Conservation (phyloP, 2,113 vertebrate species). For the Ceuthmochares aereus region DNA sequence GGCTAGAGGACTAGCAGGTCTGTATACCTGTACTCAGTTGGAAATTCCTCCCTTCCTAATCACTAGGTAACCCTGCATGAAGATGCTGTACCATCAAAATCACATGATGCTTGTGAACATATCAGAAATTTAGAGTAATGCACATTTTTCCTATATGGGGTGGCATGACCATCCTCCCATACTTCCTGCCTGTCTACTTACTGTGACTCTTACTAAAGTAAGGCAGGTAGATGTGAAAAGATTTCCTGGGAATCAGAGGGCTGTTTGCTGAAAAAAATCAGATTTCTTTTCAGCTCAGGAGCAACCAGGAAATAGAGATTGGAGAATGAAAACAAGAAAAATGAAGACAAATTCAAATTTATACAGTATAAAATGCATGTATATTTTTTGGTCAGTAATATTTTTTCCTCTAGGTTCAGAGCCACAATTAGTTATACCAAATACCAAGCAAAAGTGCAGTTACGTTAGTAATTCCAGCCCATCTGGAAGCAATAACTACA, state of each 20-base stretch:
- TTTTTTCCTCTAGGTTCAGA: neutral
- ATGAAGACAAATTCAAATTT: neutral
- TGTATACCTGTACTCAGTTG: neutral
- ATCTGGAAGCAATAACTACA: conserved; percentile 63
- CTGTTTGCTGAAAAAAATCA: neutral
- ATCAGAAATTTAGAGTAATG: neutral
- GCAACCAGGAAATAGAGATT: neutral
- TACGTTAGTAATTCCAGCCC: conserved; percentile 8
- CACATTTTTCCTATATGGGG: neutral
- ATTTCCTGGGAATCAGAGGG: neutral
- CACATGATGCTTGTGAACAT: neutral
- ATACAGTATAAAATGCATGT: neutral
- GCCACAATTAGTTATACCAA: conserved; percentile 15
- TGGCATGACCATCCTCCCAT: neutral
- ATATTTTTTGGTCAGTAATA: neutral
- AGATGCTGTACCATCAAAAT: neutral
- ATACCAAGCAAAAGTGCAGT: neutral
- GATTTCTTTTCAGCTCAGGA: neutral
- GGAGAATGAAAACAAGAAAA: neutral
- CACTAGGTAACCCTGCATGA: neutral
- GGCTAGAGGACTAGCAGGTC: neutral
- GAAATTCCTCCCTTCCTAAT: conserved; percentile 30
- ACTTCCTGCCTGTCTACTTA: neutral
- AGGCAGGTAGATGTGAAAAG: neutral
- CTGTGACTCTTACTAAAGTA: neutral